A percentile compares a stretch with the other conserved stretches of the same genome.
Evolutionary conservation across 2,797 vertebrate species (phyloP).

Genomic region (Margarornis squamiger): DNA sequence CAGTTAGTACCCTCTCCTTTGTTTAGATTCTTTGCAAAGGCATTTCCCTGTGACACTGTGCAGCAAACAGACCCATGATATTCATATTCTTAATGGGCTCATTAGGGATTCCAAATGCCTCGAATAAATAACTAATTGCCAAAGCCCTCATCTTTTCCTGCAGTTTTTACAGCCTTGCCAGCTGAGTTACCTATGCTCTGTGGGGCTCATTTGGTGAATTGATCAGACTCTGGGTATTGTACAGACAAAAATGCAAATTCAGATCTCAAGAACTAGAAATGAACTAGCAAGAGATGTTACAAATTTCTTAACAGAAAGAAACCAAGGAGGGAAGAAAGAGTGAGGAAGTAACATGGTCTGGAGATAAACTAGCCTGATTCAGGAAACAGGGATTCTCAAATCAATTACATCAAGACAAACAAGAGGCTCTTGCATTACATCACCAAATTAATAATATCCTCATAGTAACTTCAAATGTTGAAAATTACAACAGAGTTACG

Average conservation of each 20-base stretch:
- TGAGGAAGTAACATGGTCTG: background rate
- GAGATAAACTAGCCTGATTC: background rate
- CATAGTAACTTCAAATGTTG: background rate
- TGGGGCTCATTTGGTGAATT: background rate
- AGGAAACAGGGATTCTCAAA: background rate
- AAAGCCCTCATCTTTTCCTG: background rate
- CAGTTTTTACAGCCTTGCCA: background rate
- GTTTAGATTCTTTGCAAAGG: background rate
- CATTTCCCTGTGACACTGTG: background rate
- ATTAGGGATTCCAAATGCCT: background rate
- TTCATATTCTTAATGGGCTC: background rate
- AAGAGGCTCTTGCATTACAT: background rate
- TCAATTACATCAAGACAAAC: background rate
- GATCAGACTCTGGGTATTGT: background rate
- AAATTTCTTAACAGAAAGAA: background rate
- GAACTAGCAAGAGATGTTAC: background rate
- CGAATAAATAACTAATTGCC: background rate
- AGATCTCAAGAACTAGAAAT: background rate
- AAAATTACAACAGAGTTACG: background rate
- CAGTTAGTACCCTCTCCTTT: background rate
- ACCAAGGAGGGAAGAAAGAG: background rate
- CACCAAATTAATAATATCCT: background rate
- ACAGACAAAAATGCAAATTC: background rate
- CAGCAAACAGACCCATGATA: background rate
- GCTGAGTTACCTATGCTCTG: background rate